Evolutionary conservation across 2,888 invertebrate genomes (phyloP), one percentile per base, ranked within the genome.

Genomic region (Cataglyphis livida): DNA sequence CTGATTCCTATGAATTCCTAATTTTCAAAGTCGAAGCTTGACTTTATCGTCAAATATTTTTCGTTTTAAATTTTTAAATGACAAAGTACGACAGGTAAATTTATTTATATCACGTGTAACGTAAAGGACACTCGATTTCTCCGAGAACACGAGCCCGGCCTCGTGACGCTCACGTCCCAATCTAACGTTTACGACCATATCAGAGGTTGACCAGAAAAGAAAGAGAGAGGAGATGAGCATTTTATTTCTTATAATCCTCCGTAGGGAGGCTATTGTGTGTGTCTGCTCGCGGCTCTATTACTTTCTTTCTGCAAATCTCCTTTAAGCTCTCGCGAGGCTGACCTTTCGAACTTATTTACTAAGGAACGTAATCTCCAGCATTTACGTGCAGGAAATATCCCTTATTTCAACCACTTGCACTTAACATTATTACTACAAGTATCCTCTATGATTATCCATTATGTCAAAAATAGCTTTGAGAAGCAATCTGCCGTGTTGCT

Each of bases 351-450:
- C 32, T 41, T 71, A 78, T 78, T 78, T 70, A 59, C 44, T 59
- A 70, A n/a, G n/a, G 57, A 76, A 41, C 68, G 68, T 32, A 68
- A 68, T 78, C n/a, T 70, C 28, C 57, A 57, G 54, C 21, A 54
- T 28, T 57, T 76, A 41, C 21, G 54, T 51, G 38, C 32, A 41
- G 15, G 5, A 32, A 57, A 25, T 6, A 10, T 3, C 32, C 10
- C 15, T 54, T 28, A 7, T 48, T 48, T n/a, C 15, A 41, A 28
- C 62, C 18, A 62, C 64, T 28, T 41, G 68, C 9, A 25, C 41
- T 78, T 32, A 78, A 68, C 21, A 57, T 78, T 78, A 78, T 68
- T 68, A 68, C 12, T 32, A 28, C 4, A 32, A 70, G 12, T 41
- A 78, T 70, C 12, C 4, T 3, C 21, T n/a, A 5, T 32, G 9